Conservation (phyloP, 2,888 invertebrate genomes). For the Adelphocoris suturalis region DNA sequence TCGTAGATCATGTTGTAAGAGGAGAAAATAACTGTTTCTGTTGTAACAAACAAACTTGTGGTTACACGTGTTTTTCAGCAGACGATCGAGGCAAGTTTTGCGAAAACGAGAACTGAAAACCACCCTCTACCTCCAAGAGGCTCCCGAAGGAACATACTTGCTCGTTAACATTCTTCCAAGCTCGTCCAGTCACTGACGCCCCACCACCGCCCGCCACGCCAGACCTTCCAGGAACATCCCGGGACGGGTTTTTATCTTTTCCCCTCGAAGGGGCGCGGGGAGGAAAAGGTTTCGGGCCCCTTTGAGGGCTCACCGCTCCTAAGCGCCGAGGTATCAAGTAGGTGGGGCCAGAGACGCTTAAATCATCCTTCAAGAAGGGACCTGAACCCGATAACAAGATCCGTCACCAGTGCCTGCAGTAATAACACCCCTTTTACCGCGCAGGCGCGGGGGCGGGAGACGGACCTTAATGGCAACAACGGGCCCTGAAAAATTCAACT, state of each 20-base stretch:
- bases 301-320: slow-evolving; percentile 58
- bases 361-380: slow-evolving; percentile 52
- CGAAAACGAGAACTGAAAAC: slow-evolving; percentile 57
- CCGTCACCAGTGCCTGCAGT: slow-evolving; percentile 58
- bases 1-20: no score
- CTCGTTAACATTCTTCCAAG: slow-evolving; percentile 59
- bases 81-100: slow-evolving; percentile 2
- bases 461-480: slow-evolving; percentile 74
- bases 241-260: slow-evolving; percentile 56
- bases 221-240: slow-evolving; percentile 57
- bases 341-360: slow-evolving; percentile 66
- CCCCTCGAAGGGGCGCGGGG: neutral
- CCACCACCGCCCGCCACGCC: neutral
- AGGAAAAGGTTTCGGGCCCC: slow-evolving; percentile 33
- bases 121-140: slow-evolving; percentile 40
- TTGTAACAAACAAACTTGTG: neutral
- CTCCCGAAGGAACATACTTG: slow-evolving; percentile 52
- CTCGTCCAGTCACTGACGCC: slow-evolving; percentile 53
- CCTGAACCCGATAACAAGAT: slow-evolving; percentile 65
- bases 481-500: slow-evolving; percentile 61
- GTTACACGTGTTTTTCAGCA: slow-evolving; percentile 11
- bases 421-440: slow-evolving; percentile 61
- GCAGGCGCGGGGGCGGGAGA: slow-evolving; percentile 66
- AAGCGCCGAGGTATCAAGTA: slow-evolving; percentile 69
- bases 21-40: no score